phyloP scores from a whole-genome alignment of 92 coral and sea anemone genomes.

The Epizoanthus fatuus region DNA sequence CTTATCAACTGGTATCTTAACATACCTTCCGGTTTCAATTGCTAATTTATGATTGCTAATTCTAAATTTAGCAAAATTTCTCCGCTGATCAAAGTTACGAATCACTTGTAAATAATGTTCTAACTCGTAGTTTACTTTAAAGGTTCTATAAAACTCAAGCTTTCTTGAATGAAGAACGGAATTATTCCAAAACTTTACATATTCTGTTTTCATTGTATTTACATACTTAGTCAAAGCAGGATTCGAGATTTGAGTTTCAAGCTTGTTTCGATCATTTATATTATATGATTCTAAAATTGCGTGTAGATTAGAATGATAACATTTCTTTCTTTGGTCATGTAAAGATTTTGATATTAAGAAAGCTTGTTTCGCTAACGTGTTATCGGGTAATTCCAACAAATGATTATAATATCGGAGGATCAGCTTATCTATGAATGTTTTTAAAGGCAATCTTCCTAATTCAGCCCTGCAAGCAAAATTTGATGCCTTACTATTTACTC shows the following conservation, averaged over 20 bases:
- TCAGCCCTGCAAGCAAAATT: constrained; percentile 58
- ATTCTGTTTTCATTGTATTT: constrained; percentile 11
- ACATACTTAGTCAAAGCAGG: background rate
- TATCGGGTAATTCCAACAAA: constrained; percentile 30
- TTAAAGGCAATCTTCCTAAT: constrained; percentile 60
- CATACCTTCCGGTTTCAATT: constrained; percentile 34
- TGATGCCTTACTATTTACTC: constrained; percentile 63
- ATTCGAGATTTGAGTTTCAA: background rate
- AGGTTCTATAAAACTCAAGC: constrained; percentile 5
- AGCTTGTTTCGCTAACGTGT: constrained; percentile 48
- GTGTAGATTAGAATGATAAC: constrained; percentile 3
- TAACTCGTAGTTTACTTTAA: background rate
- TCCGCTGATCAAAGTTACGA: constrained; percentile 18
- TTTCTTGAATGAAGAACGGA: background rate
- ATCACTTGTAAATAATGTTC: constrained; percentile 7
- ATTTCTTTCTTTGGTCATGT: constrained; percentile 10
- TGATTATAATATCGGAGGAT: constrained; percentile 34
- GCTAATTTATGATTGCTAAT: background rate
- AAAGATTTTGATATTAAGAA: constrained; percentile 20
- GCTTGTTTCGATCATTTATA: background rate
- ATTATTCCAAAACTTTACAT: constrained; percentile 18
- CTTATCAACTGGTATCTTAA: background rate
- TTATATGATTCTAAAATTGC: background rate
- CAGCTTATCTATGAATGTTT: constrained; percentile 22
- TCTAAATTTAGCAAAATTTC: constrained; percentile 17